Evolutionary conservation across 2,797 vertebrate genomes (phyloP), one percentile per base, ranked within the genome.

Genomic region (Myoxocephalus aenaeus): DNA sequence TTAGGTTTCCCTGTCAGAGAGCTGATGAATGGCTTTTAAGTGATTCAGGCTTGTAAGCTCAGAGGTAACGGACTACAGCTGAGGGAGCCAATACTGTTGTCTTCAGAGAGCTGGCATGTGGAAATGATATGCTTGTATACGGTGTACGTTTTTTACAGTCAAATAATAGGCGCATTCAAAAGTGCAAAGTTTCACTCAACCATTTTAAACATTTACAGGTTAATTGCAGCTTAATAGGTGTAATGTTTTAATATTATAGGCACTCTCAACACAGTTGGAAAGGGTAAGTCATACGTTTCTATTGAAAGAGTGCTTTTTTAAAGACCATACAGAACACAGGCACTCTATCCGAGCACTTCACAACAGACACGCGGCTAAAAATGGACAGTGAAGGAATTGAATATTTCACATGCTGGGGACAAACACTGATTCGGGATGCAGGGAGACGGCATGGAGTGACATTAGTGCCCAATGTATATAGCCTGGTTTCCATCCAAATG

Each of bases 61-160:
- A 71, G 74, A 89, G 89, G 80, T 90, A 92, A 91, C 90, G 87
- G 85, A 90, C 90, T 88, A 81, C 85, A 93, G 87, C 90, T 88
- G 87, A 91, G 84, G 77, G 82, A 85, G 79, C 78, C 81, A 73
- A 77, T 75, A 20, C 77, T 80, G 77, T 82, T 85, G 85, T 88
- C 86, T 86, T 83, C 72, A 82, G 65, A 71, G 76, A 50, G 80
- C 75, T 77, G 86, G 71, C 82, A 75, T 78, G 81, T 82, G 85
- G 84, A 88, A 80, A 77, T 80, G 36, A 84, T 75, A 63, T 48
- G 44, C 50, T 42, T 75, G 70, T 80, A 15, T 46, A 73, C 18
- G 61, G 36, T 20, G 17, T 42, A 70, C 14, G 25, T 27, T 27
- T 27, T 27, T 27, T 27, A 27, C 25, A 4, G 34, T 36, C 3